Percentiles rank a stretch among this genome's conserved stretches.
phyloP scores from a whole-genome alignment of 2,888 invertebrate species.

The Catocala nupta region DNA sequence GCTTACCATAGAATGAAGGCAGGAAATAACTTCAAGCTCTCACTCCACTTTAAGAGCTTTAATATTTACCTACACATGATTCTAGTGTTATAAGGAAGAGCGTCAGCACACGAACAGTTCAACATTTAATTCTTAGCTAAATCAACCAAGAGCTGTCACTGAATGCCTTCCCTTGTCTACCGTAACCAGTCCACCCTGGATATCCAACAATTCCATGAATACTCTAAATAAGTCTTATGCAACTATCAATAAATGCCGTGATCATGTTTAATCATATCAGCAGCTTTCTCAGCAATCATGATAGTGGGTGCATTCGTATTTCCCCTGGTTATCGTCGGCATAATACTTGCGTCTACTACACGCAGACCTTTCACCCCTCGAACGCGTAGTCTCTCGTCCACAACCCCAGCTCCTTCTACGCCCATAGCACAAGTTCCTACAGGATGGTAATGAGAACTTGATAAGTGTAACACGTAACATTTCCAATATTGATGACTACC shows the following conservation, averaged over 20 bases:
- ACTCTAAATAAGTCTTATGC: neutral
- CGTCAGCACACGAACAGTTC: too few relatives aligned
- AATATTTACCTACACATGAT: too few relatives aligned
- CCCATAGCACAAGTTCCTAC: slow-evolving; percentile 72
- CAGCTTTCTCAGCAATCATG: slow-evolving; percentile 94
- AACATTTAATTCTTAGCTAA: too few relatives aligned
- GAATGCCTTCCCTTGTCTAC: neutral
- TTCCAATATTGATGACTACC: slow-evolving; percentile 63
- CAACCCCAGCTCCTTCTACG: slow-evolving; percentile 56
- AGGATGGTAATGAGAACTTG: slow-evolving; percentile 87
- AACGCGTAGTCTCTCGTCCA: slow-evolving; percentile 70
- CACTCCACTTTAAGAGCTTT: too few relatives aligned
- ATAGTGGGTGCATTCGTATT: slow-evolving; percentile 94
- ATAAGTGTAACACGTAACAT: slow-evolving; percentile 69
- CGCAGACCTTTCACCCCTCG: slow-evolving; percentile 87
- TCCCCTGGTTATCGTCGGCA: slow-evolving; percentile 93
- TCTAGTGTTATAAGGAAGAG: too few relatives aligned
- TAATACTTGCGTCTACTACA: slow-evolving; percentile 93
- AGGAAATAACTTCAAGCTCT: too few relatives aligned
- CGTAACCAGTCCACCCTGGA: neutral
- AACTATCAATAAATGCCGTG: slow-evolving; percentile 65
- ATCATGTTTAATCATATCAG: slow-evolving; percentile 94
- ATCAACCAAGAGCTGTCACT: too few relatives aligned
- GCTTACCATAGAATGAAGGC: too few relatives aligned
- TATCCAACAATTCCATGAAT: neutral